Conservation (phyloP, 2,888 invertebrate genomes). For the Lissonota sp. region DNA sequence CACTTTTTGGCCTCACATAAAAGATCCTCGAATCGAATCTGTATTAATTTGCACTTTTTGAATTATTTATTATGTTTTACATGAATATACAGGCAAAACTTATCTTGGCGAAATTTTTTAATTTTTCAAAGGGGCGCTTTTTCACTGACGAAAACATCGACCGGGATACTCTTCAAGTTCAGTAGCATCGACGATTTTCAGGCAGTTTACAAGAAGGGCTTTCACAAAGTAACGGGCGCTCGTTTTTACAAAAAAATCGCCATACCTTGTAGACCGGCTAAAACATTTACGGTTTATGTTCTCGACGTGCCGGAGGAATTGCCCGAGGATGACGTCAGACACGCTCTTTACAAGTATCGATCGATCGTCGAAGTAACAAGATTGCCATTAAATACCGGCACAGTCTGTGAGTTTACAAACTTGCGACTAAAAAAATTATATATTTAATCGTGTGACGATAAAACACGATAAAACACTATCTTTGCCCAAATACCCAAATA, state of each 20-base stretch:
- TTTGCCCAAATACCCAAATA: too few species aligned
- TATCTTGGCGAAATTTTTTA: neutral
- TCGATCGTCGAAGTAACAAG: conserved; percentile 93
- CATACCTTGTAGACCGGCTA: conserved; percentile 94
- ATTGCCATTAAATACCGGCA: conserved; percentile 85
- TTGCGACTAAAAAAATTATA: neutral
- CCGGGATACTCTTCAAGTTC: conserved; percentile 95
- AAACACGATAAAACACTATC: too few species aligned
- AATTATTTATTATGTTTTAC: too few species aligned
- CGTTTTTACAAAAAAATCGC: conserved; percentile 94
- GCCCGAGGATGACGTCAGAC: conserved; percentile 93
- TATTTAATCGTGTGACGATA: neutral
- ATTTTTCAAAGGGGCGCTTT: conserved; percentile 89
- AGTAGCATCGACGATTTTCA: conserved; percentile 94
- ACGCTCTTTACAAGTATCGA: conserved; percentile 91
- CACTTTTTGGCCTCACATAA: conserved; percentile 84
- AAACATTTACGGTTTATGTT: conserved; percentile 93
- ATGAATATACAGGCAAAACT: too few species aligned
- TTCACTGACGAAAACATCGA: conserved; percentile 94
- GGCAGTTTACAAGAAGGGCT: conserved; percentile 94
- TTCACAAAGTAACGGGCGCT: conserved; percentile 94
- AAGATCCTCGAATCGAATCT: conserved; percentile 63
- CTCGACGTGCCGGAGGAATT: conserved; percentile 93
- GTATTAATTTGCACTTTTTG: neutral
- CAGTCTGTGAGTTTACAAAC: conserved; percentile 76